Conservation (phyloP, 2,797 vertebrate species). For the Clarias laeviceps region DNA sequence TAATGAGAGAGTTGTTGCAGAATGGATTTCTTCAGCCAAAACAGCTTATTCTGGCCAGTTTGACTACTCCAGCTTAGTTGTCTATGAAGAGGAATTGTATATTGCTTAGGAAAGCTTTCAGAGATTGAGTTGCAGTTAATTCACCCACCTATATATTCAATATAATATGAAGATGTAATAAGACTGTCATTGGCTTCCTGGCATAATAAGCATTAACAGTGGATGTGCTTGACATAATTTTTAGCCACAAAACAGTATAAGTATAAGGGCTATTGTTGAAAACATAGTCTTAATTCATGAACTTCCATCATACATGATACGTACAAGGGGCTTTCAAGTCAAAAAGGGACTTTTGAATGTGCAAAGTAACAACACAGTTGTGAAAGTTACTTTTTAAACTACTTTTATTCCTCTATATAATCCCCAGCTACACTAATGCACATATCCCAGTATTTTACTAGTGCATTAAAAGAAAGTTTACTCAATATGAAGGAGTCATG, state of each 20-base stretch:
- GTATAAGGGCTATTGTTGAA: neutral
- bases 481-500: too few relatives aligned
- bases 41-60: conserved; percentile 42
- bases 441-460: too few relatives aligned
- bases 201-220: neutral
- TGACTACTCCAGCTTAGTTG: conserved; percentile 39
- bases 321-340: neutral
- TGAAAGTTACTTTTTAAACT: too few relatives aligned
- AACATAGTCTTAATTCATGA: neutral
- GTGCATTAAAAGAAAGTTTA: too few relatives aligned
- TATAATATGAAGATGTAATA: conserved; percentile 13
- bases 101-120: conserved; percentile 37
- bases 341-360: too few relatives aligned
- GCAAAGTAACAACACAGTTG: too few relatives aligned
- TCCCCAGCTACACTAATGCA: too few relatives aligned
- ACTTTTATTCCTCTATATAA: too few relatives aligned
- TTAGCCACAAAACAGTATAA: neutral
- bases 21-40: conserved; percentile 38
- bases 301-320: neutral
- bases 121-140: conserved; percentile 24
- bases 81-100: conserved; percentile 44
- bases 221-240: neutral
- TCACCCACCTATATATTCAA: conserved; percentile 14
- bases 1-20: conserved; percentile 43
- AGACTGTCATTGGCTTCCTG: neutral